Evolutionary conservation across 1,140 invertebrate species (phyloP), one percentile per base, ranked within the genome.

Genomic region (Lucilia sericata): DNA sequence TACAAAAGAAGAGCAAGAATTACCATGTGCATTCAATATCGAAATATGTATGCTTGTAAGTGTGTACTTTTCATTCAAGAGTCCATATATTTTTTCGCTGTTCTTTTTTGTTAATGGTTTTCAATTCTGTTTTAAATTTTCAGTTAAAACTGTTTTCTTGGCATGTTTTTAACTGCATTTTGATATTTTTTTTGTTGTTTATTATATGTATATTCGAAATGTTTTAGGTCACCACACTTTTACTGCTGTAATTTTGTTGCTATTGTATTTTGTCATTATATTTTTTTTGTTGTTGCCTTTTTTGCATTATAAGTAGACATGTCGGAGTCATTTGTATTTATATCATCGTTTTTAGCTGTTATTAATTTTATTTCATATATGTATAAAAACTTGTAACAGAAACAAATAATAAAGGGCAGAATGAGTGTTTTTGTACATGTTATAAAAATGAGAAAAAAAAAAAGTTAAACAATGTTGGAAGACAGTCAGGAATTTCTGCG

Each of bases 201-300:
- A 13, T 60, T 60, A 9, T 21, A n/a, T 21, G 5, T 70, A 70
- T 21, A 25, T 70, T 21, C 65, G 19, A 70, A 70, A 70, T 70
- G 19, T 70, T 70, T 70, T 70, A 70, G 65, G 65, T 70, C 65
- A 70, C n/a, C 65, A 70, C 65, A 70, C 65, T 70, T 70, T 70
- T 70, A 21, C 65, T 70, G 65, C 21, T 21, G 25, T n/a, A 14
- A 7, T 7, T 21, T 70, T 70, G 10, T 19, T 70, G 17, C 12
- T 70, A 10, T 10, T 70, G 5, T 19, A 21, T 21, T 21, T n/a
- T 7, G 5, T 21, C 55, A n/a, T 60, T 17, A 17, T 70, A 25
- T 70, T 70, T 70, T 12, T 25, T 70, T 19, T n/a, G 25, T 19
- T n/a, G 25, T 30, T 30, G 25, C 25, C 25, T 70, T 70, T 70